Base-by-base conservation (phyloP, 2,888 invertebrate genomes). In the Heliconius ethilla region DNA sequence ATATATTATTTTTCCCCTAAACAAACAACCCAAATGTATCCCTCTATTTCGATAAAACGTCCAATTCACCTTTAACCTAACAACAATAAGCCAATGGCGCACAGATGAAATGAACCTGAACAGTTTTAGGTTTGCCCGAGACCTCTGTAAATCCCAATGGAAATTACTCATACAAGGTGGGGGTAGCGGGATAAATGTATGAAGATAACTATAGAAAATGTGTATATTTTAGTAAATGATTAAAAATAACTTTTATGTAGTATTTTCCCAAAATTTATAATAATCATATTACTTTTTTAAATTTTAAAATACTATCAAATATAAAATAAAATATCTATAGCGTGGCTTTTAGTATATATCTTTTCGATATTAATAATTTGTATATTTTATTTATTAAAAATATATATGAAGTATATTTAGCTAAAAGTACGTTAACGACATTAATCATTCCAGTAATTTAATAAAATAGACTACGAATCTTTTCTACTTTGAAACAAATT, bases 101-200 rank as follows among this genome's bases (percentile, higher is more conserved):
- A 87, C 86, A 87, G 86, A 90, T 89, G 89, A 89, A 94, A 91
- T 92, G 92, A 92, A 93, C 89, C 90, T 90, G 81, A 85, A 87
- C 91, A 86, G 90, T 93, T 93, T 92, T 92, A 87, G 92, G 91
- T 92, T 92, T 88, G 85, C 81, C 86, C 90, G 90, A 90, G 89
- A 88, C 88, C 87, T 87, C 90, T 89, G 87, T 84, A 84, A 83
- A 86, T 90, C 91, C 90, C 90, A 88, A 89, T 90, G 91, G 91
- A 90, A 91, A 90, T 90, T 89, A 90, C 86, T 86, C 87, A 86
- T 85, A 84, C 87, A 87, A 88, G 86, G 86, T 62, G 79, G 82
- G 81, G 83, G 82, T 84, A 83, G 84, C 73, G 65, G 70, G 27
- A 27, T 65, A 59, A 13, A 13, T 18, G 40, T 45, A 62, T 5